Conservation (phyloP, 2,113 vertebrate genomes). For the Oryzias melastigma region DNA sequence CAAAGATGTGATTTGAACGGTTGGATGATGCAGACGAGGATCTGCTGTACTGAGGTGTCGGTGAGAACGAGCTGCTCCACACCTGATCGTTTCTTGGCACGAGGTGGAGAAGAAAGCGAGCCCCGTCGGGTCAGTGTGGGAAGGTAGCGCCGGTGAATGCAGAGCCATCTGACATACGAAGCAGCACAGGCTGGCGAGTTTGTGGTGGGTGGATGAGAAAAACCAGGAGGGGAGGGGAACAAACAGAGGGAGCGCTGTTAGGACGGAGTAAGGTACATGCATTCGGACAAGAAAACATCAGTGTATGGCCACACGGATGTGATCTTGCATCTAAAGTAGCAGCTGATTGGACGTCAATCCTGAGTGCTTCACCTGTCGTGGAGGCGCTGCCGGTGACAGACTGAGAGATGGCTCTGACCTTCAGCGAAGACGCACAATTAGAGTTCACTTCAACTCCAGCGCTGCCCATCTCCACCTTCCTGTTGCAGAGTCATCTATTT, state of each 20-base stretch:
- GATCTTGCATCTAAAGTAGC: conserved; percentile 30
- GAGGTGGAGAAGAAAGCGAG: conserved; percentile 1
- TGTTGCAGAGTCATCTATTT: not conserved
- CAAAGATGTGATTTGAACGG: too few relatives aligned
- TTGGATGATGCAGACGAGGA: conserved; percentile 8
- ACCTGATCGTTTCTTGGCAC: too few relatives aligned
- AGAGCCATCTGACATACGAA: not conserved
- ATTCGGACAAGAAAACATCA: not conserved
- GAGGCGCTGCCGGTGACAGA: conserved; percentile 15
- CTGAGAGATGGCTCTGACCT: conserved; percentile 59
- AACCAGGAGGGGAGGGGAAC: not conserved
- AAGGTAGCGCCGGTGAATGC: conserved; percentile 7
- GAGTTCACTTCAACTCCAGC: conserved; percentile 14
- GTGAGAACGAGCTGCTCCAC: not conserved
- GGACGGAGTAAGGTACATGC: not conserved
- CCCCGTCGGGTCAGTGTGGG: conserved; percentile 6
- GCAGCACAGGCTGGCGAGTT: not conserved
- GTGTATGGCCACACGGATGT: not conserved
- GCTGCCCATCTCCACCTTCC: conserved; percentile 8
- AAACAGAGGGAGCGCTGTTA: not conserved
- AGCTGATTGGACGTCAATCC: conserved; percentile 55
- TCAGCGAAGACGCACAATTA: conserved; percentile 52
- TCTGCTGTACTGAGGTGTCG: conserved; percentile 2
- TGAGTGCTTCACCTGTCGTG: conserved; percentile 34
- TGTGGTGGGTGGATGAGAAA: not conserved